A percentile compares a stretch with the other conserved stretches of the same genome.
Evolutionary conservation across 1,140 invertebrate species (phyloP).

Genomic region (Aleiodes sp.): DNA sequence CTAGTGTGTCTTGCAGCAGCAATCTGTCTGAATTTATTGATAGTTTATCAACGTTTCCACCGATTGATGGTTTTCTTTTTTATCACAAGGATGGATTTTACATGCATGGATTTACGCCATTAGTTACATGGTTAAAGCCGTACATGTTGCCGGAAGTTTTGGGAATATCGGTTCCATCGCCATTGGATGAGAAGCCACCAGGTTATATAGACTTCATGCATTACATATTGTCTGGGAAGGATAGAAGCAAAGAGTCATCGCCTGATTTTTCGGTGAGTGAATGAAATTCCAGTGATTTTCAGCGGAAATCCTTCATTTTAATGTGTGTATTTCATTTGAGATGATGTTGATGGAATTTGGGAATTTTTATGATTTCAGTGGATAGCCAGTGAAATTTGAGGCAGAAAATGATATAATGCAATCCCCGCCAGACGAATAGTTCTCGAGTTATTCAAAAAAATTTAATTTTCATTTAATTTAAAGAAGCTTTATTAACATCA

Average conservation of each 20-base stretch:
- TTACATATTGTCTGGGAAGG: slow-evolving; percentile 39
- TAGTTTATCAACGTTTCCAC: slow-evolving; percentile 52
- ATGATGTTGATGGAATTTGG: no score
- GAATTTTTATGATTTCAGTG: no score
- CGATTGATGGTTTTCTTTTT: slow-evolving; percentile 82
- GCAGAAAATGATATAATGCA: no score
- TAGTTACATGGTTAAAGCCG: slow-evolving; percentile 89
- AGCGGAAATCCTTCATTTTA: no score
- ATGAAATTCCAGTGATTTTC: no score
- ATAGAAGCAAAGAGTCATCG: slow-evolving; percentile 12
- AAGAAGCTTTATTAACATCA: no score
- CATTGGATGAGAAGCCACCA: slow-evolving; percentile 56
- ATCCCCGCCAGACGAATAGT: no score
- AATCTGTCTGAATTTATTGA: slow-evolving; percentile 52
- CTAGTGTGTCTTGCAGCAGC: slow-evolving; percentile 60
- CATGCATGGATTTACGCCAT: slow-evolving; percentile 78
- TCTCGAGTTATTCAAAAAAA: no score
- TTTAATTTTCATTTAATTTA: no score
- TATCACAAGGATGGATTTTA: slow-evolving; percentile 85
- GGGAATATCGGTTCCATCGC: slow-evolving; percentile 64
- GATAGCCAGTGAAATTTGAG: no score
- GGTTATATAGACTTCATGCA: slow-evolving; percentile 57
- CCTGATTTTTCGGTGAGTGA: neutral
- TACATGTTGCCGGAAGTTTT: slow-evolving; percentile 88
- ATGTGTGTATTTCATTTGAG: no score